A percentile compares a stretch with the other conserved stretches of the same genome.
Conservation (phyloP, 2,888 invertebrate genomes). For the Tillus elongatus region DNA sequence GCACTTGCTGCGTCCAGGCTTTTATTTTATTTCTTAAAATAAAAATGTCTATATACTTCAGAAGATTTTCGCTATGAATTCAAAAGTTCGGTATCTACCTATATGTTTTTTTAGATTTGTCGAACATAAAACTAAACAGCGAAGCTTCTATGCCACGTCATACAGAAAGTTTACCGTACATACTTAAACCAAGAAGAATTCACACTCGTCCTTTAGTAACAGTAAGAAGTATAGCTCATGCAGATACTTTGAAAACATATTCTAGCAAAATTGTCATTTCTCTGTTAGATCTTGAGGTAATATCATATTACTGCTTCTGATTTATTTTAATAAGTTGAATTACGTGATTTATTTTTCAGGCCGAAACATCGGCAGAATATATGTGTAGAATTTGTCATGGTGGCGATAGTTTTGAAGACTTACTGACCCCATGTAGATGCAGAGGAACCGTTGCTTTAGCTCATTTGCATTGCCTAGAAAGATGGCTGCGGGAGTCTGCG, state of each 20-base stretch:
- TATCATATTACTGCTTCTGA: no score
- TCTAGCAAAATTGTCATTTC: slow-evolving; percentile 31
- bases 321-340: not conserved
- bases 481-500: slow-evolving; percentile 49
- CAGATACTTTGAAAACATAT: slow-evolving; percentile 28
- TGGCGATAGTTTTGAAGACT: slow-evolving; percentile 37
- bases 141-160: no score
- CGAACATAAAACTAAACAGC: no score
- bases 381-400: slow-evolving; percentile 42
- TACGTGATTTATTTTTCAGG: slow-evolving; percentile 12
- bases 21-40: no score
- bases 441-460: slow-evolving; percentile 48
- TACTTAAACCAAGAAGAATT: slow-evolving; percentile 25
- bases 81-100: no score
- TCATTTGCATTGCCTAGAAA: slow-evolving; percentile 49
- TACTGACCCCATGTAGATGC: slow-evolving; percentile 48
- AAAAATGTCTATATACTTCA: no score
- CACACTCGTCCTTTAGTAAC: slow-evolving; percentile 31
- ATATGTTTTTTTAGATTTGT: no score
- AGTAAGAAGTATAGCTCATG: slow-evolving; percentile 32
- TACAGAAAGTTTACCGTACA: slow-evolving; percentile 11
- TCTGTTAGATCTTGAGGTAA: slow-evolving; percentile 27
- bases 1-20: no score
- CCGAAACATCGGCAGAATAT: slow-evolving; percentile 21
- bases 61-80: no score